phyloP scores from a whole-genome alignment of 1,140 invertebrate species.

The Zaprionus lachaisei region DNA sequence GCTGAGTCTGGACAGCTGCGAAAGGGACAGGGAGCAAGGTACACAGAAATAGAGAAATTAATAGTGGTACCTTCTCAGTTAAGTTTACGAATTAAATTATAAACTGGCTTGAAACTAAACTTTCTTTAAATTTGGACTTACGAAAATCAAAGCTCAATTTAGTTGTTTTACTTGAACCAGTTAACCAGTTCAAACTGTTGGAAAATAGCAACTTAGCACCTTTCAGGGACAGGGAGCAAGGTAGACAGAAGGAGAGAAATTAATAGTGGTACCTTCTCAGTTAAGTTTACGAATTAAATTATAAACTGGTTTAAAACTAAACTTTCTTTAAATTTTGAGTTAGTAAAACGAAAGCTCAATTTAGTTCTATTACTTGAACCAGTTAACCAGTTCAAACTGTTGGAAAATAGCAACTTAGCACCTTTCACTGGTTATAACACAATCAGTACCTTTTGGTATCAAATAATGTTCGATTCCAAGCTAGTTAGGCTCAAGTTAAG shows the following conservation, averaged over 20 bases:
- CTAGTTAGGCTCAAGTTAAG: no score
- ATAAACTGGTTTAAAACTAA: neutral
- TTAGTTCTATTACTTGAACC: neutral
- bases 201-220: no score
- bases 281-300: no score
- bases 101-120: neutral
- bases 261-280: no score
- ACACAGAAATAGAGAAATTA: no score
- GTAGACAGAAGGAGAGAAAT: no score
- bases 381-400: neutral
- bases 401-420: no score
- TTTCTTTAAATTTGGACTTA: neutral
- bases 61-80: no score
- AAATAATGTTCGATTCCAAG: no score
- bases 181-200: neutral
- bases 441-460: neutral
- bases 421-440: neutral
- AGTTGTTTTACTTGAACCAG: neutral
- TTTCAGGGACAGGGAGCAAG: neutral
- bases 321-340: neutral
- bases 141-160: neutral
- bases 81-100: neutral
- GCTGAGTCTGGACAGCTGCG: conserved; percentile 85
- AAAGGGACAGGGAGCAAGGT: neutral
- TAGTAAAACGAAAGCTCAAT: neutral